These are phyloP conservation scores for Standfussiana lucernea DNA, from an alignment of 2,888 invertebrate species.

Conservation along the genomic window DNA sequence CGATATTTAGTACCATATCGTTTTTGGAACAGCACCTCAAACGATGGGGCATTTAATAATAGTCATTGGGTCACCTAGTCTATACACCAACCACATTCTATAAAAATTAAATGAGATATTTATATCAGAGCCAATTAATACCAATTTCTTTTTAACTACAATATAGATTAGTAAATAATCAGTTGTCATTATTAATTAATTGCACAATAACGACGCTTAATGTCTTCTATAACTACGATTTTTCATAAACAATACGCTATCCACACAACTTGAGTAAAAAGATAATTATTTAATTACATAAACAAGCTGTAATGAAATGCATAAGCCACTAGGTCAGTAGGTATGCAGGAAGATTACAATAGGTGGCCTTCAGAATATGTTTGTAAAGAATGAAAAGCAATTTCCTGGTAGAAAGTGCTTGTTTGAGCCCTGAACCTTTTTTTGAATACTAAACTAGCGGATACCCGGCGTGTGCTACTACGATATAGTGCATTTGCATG, in stretches of 20 bases:
- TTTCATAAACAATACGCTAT: slow-evolving; percentile 9
- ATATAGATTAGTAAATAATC: slow-evolving; percentile 7
- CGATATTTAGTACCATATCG: too few species aligned
- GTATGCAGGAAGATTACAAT: background rate
- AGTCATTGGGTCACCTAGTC: too few species aligned
- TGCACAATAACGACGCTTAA: slow-evolving; percentile 3
- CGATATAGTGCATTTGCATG: too few species aligned
- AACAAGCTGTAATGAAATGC: background rate
- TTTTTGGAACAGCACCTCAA: too few species aligned
- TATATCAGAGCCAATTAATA: slow-evolving; percentile 13
- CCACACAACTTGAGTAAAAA: background rate
- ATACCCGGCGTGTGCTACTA: too few species aligned
- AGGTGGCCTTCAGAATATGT: background rate
- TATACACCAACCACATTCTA: too few species aligned
- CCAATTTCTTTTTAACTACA: background rate
- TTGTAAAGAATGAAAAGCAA: background rate
- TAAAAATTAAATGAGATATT: background rate
- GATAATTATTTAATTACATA: slow-evolving; percentile 6
- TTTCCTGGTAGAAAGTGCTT: slow-evolving; percentile 4
- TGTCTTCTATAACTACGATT: background rate
- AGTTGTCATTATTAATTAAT: slow-evolving; percentile 6
- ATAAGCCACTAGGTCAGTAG: slow-evolving; percentile 32
- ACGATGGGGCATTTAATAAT: too few species aligned
- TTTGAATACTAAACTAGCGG: too few species aligned
- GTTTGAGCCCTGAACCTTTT: background rate